Evolutionary conservation across 2,797 vertebrate genomes (phyloP), one percentile per base, ranked within the genome.

Genomic region (Chaetodon trifasciatus): DNA sequence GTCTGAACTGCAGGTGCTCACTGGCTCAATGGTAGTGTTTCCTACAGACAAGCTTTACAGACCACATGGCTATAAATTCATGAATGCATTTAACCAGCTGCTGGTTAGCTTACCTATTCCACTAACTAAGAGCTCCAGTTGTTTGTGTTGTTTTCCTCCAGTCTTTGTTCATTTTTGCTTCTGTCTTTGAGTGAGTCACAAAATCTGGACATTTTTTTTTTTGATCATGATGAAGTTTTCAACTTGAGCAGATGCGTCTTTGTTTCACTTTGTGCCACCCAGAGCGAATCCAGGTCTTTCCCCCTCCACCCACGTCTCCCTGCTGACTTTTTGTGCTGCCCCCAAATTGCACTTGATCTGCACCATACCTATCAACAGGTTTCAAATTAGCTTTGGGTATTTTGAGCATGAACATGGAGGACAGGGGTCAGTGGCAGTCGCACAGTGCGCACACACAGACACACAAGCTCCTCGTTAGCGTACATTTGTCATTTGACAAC

Each of bases 401-500:
- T 89, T 76, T 79, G 68, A 78, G 66, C 76, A 77, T 73, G 78
- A 90, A 80, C 73, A 75, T 15, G 28, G 71, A 69, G 81, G 66
- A 82, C 83, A 87, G 52, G 75, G 89, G 87, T 88, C 88, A 90
- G 84, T 21, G 69, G 78, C 63, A 65, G 74, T 79, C 13, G 49
- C 60, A 62, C 75, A 53, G 44, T 63, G 52, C 44, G 7, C 79
- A 53, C 80, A 58, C 66, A 40, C 71, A 63, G 52, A 76, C 70
- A 44, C 86, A 82, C 74, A 70, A 56, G 62, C 73, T 65, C 78
- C 84, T 79, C 78, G 79, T 87, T 91, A 86, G 80, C 63, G 64
- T 71, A 90, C 85, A 92, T 94, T 93, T 94, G 89, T 93, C 90
- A 90, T 93, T 93, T 93, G 86, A 94, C 87, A 90, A 90, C 80